Percentiles rank a stretch among this genome's conserved stretches.
Conservation (phyloP, 2,888 invertebrate genomes). For the Amblyjoppa fuscipennis region DNA sequence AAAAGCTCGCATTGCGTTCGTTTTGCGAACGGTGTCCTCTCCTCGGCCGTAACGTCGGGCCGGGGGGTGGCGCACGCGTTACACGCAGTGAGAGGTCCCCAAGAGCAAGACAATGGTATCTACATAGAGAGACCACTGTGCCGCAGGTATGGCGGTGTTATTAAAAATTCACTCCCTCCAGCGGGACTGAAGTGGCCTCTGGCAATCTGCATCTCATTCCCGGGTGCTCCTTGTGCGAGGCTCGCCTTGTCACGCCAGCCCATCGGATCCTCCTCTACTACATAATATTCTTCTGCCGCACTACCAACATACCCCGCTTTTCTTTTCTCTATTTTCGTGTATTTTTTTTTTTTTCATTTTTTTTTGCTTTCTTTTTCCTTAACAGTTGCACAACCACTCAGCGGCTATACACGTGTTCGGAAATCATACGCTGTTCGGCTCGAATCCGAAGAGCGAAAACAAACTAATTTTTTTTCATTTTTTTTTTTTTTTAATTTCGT, state of each 20-base stretch:
- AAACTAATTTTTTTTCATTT: background rate
- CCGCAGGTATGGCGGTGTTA: slow-evolving; percentile 83
- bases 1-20: slow-evolving; percentile 44
- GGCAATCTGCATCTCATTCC: slow-evolving; percentile 85
- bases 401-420: background rate
- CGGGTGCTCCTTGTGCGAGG: slow-evolving; percentile 69
- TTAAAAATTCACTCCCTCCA: slow-evolving; percentile 84
- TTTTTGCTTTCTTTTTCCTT: slow-evolving; percentile 9
- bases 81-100: slow-evolving; percentile 52
- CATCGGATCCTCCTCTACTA: slow-evolving; percentile 51
- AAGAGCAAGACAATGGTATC: slow-evolving; percentile 66
- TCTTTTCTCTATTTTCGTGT: background rate
- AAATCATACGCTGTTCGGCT: background rate
- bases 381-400: slow-evolving; percentile 13
- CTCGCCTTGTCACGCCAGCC: slow-evolving; percentile 64
- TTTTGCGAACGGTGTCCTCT: slow-evolving; percentile 42
- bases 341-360: background rate
- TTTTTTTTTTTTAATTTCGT: background rate
- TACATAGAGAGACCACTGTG: slow-evolving; percentile 67
- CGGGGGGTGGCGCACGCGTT: slow-evolving; percentile 10
- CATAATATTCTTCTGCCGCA: slow-evolving; percentile 44
- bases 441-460: background rate
- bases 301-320: slow-evolving; percentile 30
- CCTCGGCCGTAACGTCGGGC: slow-evolving; percentile 14
- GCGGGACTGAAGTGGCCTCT: slow-evolving; percentile 83